A percentile compares a stretch with the other conserved stretches of the same genome.
Evolutionary conservation across 2,888 invertebrate genomes (phyloP).

Genomic region (Thymelicus lineola): DNA sequence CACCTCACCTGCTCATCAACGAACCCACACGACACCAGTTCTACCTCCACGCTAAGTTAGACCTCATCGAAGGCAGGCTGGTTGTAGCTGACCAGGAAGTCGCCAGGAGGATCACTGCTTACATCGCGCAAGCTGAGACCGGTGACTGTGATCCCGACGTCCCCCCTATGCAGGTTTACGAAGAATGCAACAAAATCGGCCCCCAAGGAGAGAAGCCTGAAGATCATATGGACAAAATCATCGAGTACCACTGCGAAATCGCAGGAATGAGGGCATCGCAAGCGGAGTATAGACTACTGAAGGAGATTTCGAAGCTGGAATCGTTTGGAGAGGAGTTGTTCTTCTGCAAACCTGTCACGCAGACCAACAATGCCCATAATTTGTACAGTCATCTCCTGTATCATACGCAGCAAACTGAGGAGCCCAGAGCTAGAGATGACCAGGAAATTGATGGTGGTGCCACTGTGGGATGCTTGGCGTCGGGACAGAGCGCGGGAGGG

Average conservation of each 20-base stretch:
- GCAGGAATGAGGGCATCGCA: constrained; percentile 89
- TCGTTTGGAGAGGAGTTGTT: constrained; percentile 95
- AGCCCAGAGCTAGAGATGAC: constrained; percentile 68
- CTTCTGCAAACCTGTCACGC: constrained; percentile 87
- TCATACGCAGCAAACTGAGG: constrained; percentile 84
- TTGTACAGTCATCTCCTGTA: constrained; percentile 90
- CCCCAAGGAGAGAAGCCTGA: constrained; percentile 86
- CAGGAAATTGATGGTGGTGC: constrained; percentile 78
- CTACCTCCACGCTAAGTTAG: constrained; percentile 92
- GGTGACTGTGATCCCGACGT: constrained; percentile 88
- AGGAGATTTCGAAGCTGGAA: constrained; percentile 91
- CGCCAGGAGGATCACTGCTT: constrained; percentile 89
- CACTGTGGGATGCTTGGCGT: constrained; percentile 75
- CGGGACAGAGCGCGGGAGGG: constrained; percentile 72
- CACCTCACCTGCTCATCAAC: constrained; percentile 93
- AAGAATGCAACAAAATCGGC: constrained; percentile 86
- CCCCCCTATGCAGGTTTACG: constrained; percentile 86
- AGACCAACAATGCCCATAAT: constrained; percentile 88
- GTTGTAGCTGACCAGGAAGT: constrained; percentile 89
- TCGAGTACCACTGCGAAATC: constrained; percentile 87
- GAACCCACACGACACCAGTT: constrained; percentile 95
- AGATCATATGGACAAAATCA: constrained; percentile 87
- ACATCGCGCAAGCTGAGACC: constrained; percentile 90
- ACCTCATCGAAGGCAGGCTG: constrained; percentile 90
- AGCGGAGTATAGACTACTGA: constrained; percentile 93